Conservation (phyloP, 2,113 vertebrate species). For the Meleagris gallopavo region DNA sequence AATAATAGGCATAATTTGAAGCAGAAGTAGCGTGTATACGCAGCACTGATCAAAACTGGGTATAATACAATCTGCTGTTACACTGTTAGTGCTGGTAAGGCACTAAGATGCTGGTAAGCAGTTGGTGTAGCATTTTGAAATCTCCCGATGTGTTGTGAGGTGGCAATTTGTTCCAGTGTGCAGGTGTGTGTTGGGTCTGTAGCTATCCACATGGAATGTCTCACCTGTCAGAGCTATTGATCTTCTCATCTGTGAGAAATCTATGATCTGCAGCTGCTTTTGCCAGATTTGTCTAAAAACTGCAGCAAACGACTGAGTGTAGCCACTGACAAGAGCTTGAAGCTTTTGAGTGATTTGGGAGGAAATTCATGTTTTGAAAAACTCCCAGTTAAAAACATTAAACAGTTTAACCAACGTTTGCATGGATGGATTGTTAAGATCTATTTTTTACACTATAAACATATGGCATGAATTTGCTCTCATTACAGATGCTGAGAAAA, state of each 20-base stretch:
- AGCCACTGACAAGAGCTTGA: neutral
- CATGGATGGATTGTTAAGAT: slow-evolving; percentile 69
- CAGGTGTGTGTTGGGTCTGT: neutral
- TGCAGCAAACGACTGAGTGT: neutral
- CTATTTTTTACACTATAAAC: slow-evolving; percentile 76
- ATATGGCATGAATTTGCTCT: slow-evolving; percentile 85
- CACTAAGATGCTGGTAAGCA: neutral
- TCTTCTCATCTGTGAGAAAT: neutral
- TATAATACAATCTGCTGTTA: neutral
- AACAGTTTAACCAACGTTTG: slow-evolving; percentile 49
- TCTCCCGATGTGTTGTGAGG: neutral
- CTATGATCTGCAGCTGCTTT: neutral
- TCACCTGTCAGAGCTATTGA: neutral
- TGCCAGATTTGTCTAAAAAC: neutral
- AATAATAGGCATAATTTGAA: neutral
- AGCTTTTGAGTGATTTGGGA: neutral
- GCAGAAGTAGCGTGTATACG: neutral
- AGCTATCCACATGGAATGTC: neutral
- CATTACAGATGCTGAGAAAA: slow-evolving; percentile 84
- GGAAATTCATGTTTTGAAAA: slow-evolving; percentile 28
- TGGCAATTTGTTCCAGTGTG: neutral
- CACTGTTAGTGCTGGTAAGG: neutral
- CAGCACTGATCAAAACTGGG: neutral
- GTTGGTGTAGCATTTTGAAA: neutral
- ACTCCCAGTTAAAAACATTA: slow-evolving; percentile 34